Evolutionary conservation across 2,888 invertebrate genomes (phyloP).

Genomic region (Catocala nupta): DNA sequence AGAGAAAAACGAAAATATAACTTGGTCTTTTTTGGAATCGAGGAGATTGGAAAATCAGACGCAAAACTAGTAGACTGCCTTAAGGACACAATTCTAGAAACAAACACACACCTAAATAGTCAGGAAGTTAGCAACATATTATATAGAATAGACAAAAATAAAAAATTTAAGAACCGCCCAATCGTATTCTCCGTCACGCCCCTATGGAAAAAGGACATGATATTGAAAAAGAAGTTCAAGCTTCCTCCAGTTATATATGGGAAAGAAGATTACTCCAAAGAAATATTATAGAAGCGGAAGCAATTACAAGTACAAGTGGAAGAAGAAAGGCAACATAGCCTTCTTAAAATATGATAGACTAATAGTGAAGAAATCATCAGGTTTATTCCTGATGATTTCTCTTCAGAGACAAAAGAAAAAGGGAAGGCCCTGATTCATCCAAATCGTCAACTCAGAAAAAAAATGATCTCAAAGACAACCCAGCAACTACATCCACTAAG

Average conservation of each 20-base stretch:
- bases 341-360: neutral
- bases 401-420: neutral
- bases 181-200: neutral
- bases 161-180: neutral
- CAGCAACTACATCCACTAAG: too few relatives aligned
- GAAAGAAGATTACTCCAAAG: neutral
- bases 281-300: neutral
- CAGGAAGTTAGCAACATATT: too few relatives aligned
- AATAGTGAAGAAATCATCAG: neutral
- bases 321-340: neutral
- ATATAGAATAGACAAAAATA: neutral
- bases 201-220: neutral
- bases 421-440: neutral
- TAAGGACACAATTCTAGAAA: neutral
- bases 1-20: conserved; percentile 3
- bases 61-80: neutral
- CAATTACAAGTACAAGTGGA: neutral
- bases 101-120: neutral
- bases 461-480: too few relatives aligned
- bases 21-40: neutral
- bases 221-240: neutral
- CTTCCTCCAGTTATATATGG: neutral
- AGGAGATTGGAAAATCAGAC: neutral
- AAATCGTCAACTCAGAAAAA: neutral
- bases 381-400: too few relatives aligned